These are phyloP conservation scores for Odontocolon sp. DNA, from an alignment of 2,888 invertebrate species.

Conservation along the genomic window DNA sequence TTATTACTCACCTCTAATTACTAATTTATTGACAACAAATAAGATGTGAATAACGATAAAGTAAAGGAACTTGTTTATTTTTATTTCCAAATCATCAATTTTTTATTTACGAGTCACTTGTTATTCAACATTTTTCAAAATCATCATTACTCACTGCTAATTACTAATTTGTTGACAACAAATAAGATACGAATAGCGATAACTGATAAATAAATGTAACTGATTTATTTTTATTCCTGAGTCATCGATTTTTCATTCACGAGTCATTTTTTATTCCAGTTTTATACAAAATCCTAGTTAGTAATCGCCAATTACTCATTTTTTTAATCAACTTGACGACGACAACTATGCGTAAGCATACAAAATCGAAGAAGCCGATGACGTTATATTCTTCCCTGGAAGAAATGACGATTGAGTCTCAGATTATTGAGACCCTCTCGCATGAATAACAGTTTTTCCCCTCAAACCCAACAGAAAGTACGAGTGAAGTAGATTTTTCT, in stretches of 20 bases:
- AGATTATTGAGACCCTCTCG: neutral
- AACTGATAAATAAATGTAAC: constrained; percentile 26
- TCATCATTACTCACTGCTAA: no score
- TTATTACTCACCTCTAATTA: no score
- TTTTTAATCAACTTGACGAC: neutral
- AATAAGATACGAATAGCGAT: constrained; percentile 36
- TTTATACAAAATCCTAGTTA: no score
- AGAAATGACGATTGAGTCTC: neutral
- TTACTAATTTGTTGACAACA: neutral
- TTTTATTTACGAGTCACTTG: no score
- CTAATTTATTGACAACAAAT: constrained; percentile 14
- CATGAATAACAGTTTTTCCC: neutral
- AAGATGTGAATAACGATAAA: constrained; percentile 36
- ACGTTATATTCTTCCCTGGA: neutral
- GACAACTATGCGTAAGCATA: no score
- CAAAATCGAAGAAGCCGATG: neutral
- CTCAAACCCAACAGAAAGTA: no score
- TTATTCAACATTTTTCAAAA: no score
- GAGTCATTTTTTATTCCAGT: no score
- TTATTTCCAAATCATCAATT: neutral
- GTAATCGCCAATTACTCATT: no score
- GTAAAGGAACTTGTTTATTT: constrained; percentile 8
- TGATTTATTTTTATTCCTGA: neutral
- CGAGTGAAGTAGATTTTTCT: constrained; percentile 9
- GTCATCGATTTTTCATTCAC: neutral